phyloP scores from a whole-genome alignment of 2,113 vertebrate species.

The Phalacrocorax carbo region DNA sequence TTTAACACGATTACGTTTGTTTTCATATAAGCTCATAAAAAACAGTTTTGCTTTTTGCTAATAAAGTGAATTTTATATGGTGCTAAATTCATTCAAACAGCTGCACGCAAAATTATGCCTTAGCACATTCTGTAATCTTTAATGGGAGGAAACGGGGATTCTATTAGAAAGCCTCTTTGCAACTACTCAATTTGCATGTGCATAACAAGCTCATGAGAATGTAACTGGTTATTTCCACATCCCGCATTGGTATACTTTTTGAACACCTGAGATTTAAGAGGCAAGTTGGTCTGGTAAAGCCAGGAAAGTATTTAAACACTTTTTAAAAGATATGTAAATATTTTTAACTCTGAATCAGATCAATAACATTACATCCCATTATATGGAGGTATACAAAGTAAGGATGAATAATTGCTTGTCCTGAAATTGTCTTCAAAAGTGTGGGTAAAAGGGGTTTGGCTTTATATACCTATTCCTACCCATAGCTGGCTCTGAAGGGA shows the following conservation, averaged over 20 bases:
- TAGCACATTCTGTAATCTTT: not conserved
- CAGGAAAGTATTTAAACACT: not conserved
- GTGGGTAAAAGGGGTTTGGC: not conserved
- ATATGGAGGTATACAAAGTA: not conserved
- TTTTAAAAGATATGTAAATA: not conserved
- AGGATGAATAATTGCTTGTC: not conserved
- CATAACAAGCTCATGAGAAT: not conserved
- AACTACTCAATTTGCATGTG: not conserved
- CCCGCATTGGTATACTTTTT: not conserved
- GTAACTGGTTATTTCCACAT: not conserved
- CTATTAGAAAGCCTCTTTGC: conserved; percentile 5
- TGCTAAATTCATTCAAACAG: conserved; percentile 38
- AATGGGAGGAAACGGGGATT: not conserved
- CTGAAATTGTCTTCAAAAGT: not conserved
- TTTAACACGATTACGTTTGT: not conserved
- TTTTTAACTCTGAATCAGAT: not conserved
- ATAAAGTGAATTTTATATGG: not conserved
- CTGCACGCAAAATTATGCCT: conserved; percentile 1
- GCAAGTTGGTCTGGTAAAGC: not conserved
- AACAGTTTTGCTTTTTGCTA: not conserved
- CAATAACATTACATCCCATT: not conserved
- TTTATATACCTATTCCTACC: not conserved
- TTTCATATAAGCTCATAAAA: not conserved
- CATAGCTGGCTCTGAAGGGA: not conserved
- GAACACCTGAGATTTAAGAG: not conserved